phyloP scores from a whole-genome alignment of 2,888 invertebrate species.

The Drosophila gaucha region DNA sequence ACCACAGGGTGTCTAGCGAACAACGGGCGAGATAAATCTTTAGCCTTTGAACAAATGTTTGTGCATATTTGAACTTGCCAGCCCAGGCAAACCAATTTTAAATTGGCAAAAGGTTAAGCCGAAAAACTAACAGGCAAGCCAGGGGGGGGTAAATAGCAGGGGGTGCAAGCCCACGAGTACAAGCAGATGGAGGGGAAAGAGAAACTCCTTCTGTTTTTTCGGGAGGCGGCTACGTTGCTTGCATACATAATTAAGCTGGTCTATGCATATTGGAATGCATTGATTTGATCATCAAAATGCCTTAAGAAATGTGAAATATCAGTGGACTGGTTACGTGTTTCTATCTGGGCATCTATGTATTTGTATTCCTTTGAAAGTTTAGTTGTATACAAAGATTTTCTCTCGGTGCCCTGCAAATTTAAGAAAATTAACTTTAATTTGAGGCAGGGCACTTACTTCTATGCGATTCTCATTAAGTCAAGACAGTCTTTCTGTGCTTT shows the following conservation, averaged over 20 bases:
- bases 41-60: slow-evolving; percentile 79
- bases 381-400: too few species aligned
- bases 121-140: slow-evolving; percentile 68
- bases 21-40: slow-evolving; percentile 75
- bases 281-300: slow-evolving; percentile 41
- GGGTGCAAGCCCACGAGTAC: not conserved
- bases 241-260: slow-evolving; percentile 71
- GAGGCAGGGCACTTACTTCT: too few species aligned
- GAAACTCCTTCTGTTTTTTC: slow-evolving; percentile 22
- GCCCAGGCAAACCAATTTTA: slow-evolving; percentile 70
- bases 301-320: slow-evolving; percentile 3
- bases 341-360: not conserved
- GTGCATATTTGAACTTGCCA: slow-evolving; percentile 78
- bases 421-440: too few species aligned
- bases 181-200: not conserved
- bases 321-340: slow-evolving; percentile 3
- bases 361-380: not conserved
- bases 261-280: slow-evolving; percentile 40
- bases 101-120: slow-evolving; percentile 80
- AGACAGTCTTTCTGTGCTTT: too few species aligned
- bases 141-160: not conserved
- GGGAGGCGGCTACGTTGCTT: slow-evolving; percentile 52
- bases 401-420: not conserved
- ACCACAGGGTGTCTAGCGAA: slow-evolving; percentile 75
- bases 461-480: not conserved